Base-by-base conservation (phyloP, 2,797 vertebrate genomes). In the Zalophus californianus region DNA sequence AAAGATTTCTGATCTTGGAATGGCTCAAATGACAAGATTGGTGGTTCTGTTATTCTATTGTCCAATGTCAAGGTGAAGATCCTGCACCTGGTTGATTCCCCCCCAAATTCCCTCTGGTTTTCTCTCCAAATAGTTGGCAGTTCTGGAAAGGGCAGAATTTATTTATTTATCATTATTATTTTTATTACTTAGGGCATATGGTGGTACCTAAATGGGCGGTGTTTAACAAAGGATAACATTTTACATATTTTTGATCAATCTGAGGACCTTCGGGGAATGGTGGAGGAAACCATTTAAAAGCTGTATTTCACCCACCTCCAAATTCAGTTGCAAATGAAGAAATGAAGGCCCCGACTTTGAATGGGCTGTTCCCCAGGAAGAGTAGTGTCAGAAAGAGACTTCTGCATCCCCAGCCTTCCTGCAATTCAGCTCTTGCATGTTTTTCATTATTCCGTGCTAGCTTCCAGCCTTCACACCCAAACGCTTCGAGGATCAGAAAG, bases 41-140 rank as follows among this genome's bases (percentile, higher is more conserved):
- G 23, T 41, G 52, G 12, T 50, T 56, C 10, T 29, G 6, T 78
- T 60, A 8, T 38, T 23, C 15, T 25, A 3, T 21, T n/a, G 25
- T n/a, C 58, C 54, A 70, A 2, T 1, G 13, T 50, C 56, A 84
- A 80, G 38, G 77, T 48, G 56, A 93, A 48, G 18, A 23, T 38
- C 9, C 25, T 80, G 2, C 6, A 21, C 83, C 41, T 52, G 29
- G 73, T 44, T 35, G 16, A 54, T 64, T 79, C 54, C 25, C 38
- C 38, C 10, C 38, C 18, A 54, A 48, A 62, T 29, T 6, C 18
- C 29, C n/a, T 41, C 56, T 54, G 58, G 3, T 75, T 75, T 91
- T 96, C 78, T 78, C 82, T 94, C 56, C 35, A 89, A 85, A 91
- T 54, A 95, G 23, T 9, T 93, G 44, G 35, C 18, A 83, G 4